Conservation (phyloP, 2,797 vertebrate species). For the Heterohyrax brucei region DNA sequence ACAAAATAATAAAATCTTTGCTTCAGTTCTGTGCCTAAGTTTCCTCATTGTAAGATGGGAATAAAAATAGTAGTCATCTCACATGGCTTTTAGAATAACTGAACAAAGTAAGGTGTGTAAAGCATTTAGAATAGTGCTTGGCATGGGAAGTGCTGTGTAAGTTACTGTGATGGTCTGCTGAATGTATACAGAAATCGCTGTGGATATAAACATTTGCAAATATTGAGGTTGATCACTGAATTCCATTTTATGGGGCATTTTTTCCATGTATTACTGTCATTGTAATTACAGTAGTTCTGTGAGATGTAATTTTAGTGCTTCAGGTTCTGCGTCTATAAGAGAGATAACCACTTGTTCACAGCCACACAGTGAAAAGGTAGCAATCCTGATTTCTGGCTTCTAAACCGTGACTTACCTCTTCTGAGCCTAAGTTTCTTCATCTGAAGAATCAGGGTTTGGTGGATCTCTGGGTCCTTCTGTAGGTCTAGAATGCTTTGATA, state of each 20-base stretch:
- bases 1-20: constrained; percentile 65
- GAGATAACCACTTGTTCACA: not conserved
- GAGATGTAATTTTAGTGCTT: constrained; percentile 56
- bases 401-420: constrained; percentile 45
- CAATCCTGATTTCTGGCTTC: constrained; percentile 46
- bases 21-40: constrained; percentile 43
- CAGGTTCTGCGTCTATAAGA: constrained; percentile 42
- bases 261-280: constrained; percentile 18
- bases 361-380: not conserved
- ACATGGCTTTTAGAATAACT: constrained; percentile 53
- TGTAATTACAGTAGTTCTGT: constrained; percentile 39
- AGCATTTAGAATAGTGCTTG: constrained; percentile 28
- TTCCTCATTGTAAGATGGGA: constrained; percentile 61
- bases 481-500: constrained; percentile 44
- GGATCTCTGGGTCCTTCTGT: constrained; percentile 47
- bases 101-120: constrained; percentile 42
- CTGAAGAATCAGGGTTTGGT: constrained; percentile 27
- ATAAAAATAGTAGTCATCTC: constrained; percentile 40
- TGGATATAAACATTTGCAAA: constrained; percentile 57
- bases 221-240: constrained; percentile 64
- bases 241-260: constrained; percentile 56
- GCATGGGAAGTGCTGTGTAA: not conserved
- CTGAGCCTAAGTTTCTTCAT: constrained; percentile 62
- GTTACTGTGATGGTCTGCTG: constrained; percentile 31
- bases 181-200: constrained; percentile 43